Evolutionary conservation across 2,888 invertebrate genomes (phyloP).

Genomic region (Dryobotodes eremita): DNA sequence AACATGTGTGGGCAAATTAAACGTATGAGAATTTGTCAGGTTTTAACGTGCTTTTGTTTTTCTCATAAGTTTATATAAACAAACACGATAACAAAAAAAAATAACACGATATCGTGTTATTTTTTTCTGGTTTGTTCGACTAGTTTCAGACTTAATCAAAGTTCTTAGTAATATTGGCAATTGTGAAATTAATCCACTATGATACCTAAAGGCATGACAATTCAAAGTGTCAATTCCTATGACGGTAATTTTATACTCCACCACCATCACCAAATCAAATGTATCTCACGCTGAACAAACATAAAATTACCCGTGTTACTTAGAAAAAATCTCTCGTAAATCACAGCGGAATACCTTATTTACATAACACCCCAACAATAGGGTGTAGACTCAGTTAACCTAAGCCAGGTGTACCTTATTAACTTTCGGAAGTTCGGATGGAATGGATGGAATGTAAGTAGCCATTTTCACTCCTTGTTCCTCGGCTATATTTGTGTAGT

Average conservation of each 20-base stretch:
- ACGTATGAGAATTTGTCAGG: not conserved
- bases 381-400: conserved; percentile 59
- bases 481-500: conserved; percentile 56
- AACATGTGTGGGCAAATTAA: conserved; percentile 2
- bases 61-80: not conserved
- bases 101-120: too few species aligned
- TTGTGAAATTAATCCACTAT: not conserved
- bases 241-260: not conserved
- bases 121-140: not conserved
- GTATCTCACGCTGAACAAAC: conserved; percentile 7
- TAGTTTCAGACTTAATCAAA: not conserved
- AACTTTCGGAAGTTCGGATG: conserved; percentile 66
- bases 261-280: conserved; percentile 17
- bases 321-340: conserved; percentile 52
- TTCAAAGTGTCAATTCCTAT: not conserved
- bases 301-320: conserved; percentile 23
- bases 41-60: not conserved
- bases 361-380: conserved; percentile 60
- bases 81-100: too few species aligned
- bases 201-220: not conserved
- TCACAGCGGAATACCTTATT: conserved; percentile 55
- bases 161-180: not conserved
- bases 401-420: conserved; percentile 70
- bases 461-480: conserved; percentile 61
- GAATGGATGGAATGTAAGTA: conserved; percentile 65